Conservation (phyloP, 2,888 invertebrate genomes). For the Alloplasta piceator region DNA sequence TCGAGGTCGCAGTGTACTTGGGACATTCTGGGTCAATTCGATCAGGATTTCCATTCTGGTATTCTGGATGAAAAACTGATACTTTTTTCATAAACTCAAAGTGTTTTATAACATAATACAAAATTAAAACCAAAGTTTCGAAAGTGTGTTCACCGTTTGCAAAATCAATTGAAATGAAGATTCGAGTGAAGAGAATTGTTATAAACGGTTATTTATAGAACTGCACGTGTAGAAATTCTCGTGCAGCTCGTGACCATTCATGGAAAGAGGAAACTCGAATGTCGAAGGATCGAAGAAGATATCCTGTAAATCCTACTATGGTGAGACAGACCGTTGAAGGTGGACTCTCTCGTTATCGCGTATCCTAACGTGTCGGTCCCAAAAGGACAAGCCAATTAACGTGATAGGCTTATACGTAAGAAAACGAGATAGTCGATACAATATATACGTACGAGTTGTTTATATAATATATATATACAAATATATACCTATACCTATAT, state of each 20-base stretch:
- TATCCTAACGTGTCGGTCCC: conserved; percentile 50
- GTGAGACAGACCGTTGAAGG: conserved; percentile 1
- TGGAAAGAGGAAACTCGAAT: conserved; percentile 21
- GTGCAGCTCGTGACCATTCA: conserved; percentile 32
- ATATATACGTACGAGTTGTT: background rate
- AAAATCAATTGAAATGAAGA: too few relatives aligned
- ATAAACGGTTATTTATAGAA: background rate
- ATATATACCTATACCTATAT: background rate
- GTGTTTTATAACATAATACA: background rate
- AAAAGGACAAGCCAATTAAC: conserved; percentile 62
- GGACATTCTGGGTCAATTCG: too few relatives aligned
- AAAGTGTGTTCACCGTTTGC: background rate
- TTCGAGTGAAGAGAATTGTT: too few relatives aligned
- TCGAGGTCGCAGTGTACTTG: too few relatives aligned
- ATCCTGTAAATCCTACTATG: conserved; percentile 20
- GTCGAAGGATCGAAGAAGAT: background rate
- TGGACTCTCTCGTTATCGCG: conserved; percentile 53
- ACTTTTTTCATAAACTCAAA: too few relatives aligned
- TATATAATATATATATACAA: background rate
- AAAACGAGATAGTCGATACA: background rate
- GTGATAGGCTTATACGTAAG: conserved; percentile 41
- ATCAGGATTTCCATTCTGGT: too few relatives aligned
- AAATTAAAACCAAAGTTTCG: background rate
- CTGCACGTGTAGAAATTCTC: conserved; percentile 7
- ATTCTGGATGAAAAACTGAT: too few relatives aligned